A percentile compares a stretch with the other conserved stretches of the same genome.
phyloP scores from a whole-genome alignment of 2,797 vertebrate species.

The Oceanodroma leucorhoa region DNA sequence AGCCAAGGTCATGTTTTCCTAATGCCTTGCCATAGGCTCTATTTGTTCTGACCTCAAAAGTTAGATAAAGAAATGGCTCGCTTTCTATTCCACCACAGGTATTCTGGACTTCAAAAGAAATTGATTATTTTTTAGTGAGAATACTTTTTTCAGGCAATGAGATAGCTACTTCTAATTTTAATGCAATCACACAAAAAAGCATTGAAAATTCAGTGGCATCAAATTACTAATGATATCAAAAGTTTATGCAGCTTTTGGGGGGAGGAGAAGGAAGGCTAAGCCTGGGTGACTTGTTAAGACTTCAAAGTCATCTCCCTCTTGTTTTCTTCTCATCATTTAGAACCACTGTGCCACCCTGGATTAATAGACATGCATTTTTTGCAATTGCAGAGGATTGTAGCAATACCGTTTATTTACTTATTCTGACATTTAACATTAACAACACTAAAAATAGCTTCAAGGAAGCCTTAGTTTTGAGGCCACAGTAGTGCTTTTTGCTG shows the following conservation, averaged over 20 bases:
- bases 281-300: background rate
- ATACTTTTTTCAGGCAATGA: background rate
- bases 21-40: constrained; percentile 31
- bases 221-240: background rate
- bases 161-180: background rate
- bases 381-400: background rate
- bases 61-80: constrained; percentile 13
- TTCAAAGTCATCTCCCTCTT: background rate
- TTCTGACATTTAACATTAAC: background rate
- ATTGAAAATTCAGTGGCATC: background rate
- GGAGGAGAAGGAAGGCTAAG: background rate
- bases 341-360: background rate
- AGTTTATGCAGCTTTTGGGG: background rate
- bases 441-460: background rate
- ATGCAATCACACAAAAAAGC: background rate
- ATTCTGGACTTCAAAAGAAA: constrained; percentile 25
- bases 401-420: background rate
- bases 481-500: background rate
- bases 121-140: background rate
- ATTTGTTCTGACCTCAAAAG: constrained; percentile 59
- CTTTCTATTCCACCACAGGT: constrained; percentile 28
- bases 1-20: constrained; percentile 54
- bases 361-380: background rate
- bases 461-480: background rate
- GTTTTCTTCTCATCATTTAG: background rate